Conservation (phyloP, 2,797 vertebrate species). For the Xerus rutilus region DNA sequence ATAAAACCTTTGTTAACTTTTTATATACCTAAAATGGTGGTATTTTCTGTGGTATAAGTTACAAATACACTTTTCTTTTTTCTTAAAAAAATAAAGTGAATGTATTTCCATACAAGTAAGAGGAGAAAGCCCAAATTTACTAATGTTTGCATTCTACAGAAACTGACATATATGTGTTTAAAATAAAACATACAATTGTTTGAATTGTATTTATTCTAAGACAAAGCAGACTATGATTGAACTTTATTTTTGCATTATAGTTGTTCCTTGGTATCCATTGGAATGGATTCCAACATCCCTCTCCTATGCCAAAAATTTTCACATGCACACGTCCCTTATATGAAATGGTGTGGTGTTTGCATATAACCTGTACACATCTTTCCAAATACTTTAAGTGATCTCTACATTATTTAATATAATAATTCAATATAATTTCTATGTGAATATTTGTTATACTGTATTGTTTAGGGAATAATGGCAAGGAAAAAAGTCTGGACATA, state of each 20-base stretch:
- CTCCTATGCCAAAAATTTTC: background rate
- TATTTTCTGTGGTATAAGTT: too few species aligned
- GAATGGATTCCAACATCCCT: background rate
- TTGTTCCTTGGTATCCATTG: background rate
- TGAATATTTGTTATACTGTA: too few species aligned
- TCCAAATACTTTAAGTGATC: background rate
- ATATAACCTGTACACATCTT: background rate
- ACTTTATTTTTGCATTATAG: background rate
- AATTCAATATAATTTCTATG: too few species aligned
- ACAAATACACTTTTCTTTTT: too few species aligned
- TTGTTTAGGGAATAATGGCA: too few species aligned
- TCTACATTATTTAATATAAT: background rate
- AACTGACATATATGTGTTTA: background rate
- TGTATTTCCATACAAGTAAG: background rate
- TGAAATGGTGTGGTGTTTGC: background rate
- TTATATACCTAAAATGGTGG: too few species aligned
- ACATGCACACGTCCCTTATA: background rate
- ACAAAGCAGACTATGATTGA: background rate
- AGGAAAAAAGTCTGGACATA: background rate
- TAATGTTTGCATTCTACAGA: background rate
- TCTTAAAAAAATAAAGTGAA: background rate
- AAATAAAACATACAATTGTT: conserved; percentile 12
- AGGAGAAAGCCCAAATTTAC: background rate
- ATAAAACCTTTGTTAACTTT: too few species aligned
- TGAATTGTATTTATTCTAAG: background rate